Percentiles rank a stretch among this genome's conserved stretches.
Evolutionary conservation across 2,113 vertebrate genomes (phyloP).

Genomic region (Aldabrachelys gigantea): DNA sequence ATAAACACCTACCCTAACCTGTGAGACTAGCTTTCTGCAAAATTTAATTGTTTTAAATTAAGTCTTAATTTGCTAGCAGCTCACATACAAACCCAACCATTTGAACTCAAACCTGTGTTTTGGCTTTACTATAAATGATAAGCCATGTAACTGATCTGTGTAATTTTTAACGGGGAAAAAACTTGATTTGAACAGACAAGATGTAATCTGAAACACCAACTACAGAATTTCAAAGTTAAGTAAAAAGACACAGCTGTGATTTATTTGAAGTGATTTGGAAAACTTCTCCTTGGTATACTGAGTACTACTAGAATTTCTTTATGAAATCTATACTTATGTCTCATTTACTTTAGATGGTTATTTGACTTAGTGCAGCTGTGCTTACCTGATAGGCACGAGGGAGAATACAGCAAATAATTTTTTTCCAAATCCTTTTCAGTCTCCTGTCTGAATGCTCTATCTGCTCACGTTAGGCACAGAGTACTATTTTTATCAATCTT

Average conservation of each 20-base stretch:
- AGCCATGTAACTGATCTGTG: neutral
- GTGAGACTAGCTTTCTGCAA: neutral
- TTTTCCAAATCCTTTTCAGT: neutral
- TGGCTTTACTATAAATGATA: neutral
- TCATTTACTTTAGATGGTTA: neutral
- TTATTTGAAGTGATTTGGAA: neutral
- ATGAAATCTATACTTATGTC: neutral
- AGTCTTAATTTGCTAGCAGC: neutral
- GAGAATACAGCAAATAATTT: neutral
- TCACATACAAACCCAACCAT: neutral
- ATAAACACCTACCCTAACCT: neutral
- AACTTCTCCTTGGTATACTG: neutral
- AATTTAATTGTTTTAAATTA: neutral
- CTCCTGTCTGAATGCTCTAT: neutral
- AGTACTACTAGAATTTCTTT: neutral
- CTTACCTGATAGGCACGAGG: neutral
- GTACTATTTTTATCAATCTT: neutral
- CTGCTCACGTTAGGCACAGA: neutral
- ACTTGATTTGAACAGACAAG: neutral
- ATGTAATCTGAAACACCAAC: neutral
- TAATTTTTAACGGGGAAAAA: neutral
- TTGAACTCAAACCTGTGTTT: neutral
- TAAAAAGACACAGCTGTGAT: neutral
- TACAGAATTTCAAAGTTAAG: neutral
- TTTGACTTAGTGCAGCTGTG: neutral